Percentiles rank a stretch among this genome's conserved stretches.
Evolutionary conservation across 2,797 vertebrate genomes (phyloP).

Genomic region (Enteromius treurensis): DNA sequence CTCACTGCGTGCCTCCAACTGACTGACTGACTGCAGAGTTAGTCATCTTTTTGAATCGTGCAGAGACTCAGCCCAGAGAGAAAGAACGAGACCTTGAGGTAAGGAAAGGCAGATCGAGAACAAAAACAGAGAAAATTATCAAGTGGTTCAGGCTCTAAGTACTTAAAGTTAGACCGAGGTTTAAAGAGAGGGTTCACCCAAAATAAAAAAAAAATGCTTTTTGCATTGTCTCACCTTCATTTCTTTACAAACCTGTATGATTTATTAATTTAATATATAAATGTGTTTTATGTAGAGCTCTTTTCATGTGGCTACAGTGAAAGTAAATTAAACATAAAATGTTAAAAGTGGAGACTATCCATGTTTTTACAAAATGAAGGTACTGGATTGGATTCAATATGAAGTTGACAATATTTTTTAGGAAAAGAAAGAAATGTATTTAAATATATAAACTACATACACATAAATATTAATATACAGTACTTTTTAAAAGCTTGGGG

Average conservation of each 20-base stretch:
- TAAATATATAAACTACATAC: not conserved
- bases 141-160: slow-evolving; percentile 1
- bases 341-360: too few species aligned
- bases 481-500: not conserved
- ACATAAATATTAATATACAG: not conserved
- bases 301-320: not conserved
- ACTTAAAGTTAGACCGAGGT: slow-evolving; percentile 1
- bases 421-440: not conserved
- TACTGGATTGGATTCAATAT: not conserved
- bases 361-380: not conserved
- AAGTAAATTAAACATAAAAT: not conserved
- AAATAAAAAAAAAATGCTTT: not conserved
- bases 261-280: not conserved
- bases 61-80: slow-evolving; percentile 14
- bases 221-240: not conserved
- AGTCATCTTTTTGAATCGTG: slow-evolving; percentile 65
- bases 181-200: not conserved
- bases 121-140: not conserved
- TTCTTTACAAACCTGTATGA: not conserved
- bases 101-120: slow-evolving; percentile 16
- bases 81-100: slow-evolving; percentile 24
- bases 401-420: not conserved
- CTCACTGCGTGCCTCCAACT: slow-evolving; percentile 75
- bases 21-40: slow-evolving; percentile 74
- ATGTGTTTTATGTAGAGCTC: not conserved